phyloP scores from a whole-genome alignment of 2,888 invertebrate genomes.

The Eilema depressum region DNA sequence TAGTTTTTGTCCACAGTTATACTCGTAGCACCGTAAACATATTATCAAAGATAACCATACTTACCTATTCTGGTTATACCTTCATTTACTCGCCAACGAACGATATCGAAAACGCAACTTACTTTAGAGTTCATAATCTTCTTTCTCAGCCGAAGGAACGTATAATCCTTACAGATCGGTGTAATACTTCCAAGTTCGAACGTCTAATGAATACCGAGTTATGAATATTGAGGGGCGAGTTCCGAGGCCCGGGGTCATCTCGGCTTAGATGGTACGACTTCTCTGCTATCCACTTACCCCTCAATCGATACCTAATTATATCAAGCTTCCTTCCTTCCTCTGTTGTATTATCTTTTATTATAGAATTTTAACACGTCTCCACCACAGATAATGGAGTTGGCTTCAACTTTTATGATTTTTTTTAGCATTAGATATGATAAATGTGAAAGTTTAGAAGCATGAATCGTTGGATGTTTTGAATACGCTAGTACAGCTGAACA shows the following conservation, averaged over 20 bases:
- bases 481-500: no score
- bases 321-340: constrained; percentile 30
- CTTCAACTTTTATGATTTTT: not conserved
- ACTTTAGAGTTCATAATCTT: constrained; percentile 54
- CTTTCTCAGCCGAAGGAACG: constrained; percentile 52
- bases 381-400: not conserved
- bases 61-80: not conserved
- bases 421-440: not conserved
- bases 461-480: not conserved
- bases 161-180: constrained; percentile 74
- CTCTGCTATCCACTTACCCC: constrained; percentile 65
- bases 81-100: not conserved
- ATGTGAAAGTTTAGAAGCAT: not conserved
- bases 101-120: constrained; percentile 22
- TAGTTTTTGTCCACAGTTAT: not conserved
- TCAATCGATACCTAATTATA: constrained; percentile 66
- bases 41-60: no score
- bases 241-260: constrained; percentile 66
- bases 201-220: constrained; percentile 70
- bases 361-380: not conserved
- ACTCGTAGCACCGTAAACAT: no score
- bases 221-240: constrained; percentile 74
- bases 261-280: constrained; percentile 59
- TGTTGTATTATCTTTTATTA: not conserved
- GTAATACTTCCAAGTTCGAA: constrained; percentile 69